Evolutionary conservation across 2,888 invertebrate species (phyloP).

Genomic region (Eristalinus aeneus): DNA sequence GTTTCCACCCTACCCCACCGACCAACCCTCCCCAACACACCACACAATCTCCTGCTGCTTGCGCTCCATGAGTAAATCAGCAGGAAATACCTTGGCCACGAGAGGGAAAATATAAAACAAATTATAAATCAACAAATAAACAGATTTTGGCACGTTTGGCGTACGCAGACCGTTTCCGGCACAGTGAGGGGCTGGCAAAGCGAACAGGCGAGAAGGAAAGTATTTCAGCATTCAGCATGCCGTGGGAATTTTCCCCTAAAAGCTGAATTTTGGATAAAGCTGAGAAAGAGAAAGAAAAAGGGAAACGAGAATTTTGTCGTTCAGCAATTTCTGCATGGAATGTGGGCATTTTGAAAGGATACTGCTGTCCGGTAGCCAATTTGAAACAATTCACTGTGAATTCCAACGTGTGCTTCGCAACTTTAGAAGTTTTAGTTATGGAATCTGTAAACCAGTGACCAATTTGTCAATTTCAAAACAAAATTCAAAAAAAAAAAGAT

Average conservation of each 20-base stretch:
- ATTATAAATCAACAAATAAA: slow-evolving; percentile 51
- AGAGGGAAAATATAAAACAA: slow-evolving; percentile 19
- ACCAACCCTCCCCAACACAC: background rate
- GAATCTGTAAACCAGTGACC: too few species aligned
- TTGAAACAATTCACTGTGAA: too few species aligned
- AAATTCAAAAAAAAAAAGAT: too few species aligned
- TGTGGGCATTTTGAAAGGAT: too few species aligned
- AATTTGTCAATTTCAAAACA: too few species aligned
- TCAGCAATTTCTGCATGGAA: too few species aligned
- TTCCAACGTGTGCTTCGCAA: too few species aligned
- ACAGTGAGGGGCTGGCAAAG: slow-evolving; percentile 16
- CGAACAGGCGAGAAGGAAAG: background rate
- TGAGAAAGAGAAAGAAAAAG: background rate
- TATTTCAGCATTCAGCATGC: too few species aligned
- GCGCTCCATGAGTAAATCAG: slow-evolving; percentile 12
- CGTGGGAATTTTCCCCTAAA: background rate
- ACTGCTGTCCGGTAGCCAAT: too few species aligned
- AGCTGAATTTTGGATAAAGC: background rate
- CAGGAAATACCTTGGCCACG: slow-evolving; percentile 11
- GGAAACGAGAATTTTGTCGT: too few species aligned
- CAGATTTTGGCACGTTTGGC: slow-evolving; percentile 42
- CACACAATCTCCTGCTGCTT: background rate
- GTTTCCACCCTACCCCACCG: background rate
- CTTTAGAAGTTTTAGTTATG: too few species aligned
- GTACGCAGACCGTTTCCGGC: slow-evolving; percentile 12